Evolutionary conservation across 2,888 invertebrate species (phyloP).

Genomic region (Drosophila pegasa): DNA sequence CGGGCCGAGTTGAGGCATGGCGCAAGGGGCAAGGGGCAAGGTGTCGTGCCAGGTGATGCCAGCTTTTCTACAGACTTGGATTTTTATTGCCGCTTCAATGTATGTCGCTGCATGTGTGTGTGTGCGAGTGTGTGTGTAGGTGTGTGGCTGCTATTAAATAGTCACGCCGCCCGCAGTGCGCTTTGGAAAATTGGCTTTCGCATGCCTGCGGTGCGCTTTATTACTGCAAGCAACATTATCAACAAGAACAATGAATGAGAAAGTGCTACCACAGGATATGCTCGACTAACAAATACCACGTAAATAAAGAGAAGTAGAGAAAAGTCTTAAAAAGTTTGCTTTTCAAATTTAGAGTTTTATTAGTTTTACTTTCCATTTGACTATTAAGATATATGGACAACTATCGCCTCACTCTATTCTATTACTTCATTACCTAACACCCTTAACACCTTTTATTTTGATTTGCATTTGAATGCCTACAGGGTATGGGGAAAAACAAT

Average conservation of each 20-base stretch:
- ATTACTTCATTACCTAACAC: no score
- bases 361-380: background rate
- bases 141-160: constrained; percentile 61
- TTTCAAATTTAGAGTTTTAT: background rate
- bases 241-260: constrained; percentile 15
- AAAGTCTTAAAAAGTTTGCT: background rate
- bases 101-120: constrained; percentile 21
- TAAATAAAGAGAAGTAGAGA: background rate
- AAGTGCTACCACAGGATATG: background rate
- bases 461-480: background rate
- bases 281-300: constrained; percentile 8
- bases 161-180: constrained; percentile 64
- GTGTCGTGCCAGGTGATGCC: constrained; percentile 44
- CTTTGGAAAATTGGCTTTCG: constrained; percentile 74
- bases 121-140: constrained; percentile 20
- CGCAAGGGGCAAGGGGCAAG: no score
- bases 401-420: background rate
- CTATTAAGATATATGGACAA: no score
- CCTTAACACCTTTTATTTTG: no score
- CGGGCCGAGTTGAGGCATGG: background rate
- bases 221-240: constrained; percentile 54
- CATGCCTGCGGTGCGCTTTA: constrained; percentile 73
- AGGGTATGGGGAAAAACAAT: constrained; percentile 29
- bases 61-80: constrained; percentile 39
- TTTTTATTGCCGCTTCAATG: constrained; percentile 63